Percentiles rank a stretch among this genome's conserved stretches.
Conservation (phyloP, 2,888 invertebrate species). For the Harpalus rufipes region DNA sequence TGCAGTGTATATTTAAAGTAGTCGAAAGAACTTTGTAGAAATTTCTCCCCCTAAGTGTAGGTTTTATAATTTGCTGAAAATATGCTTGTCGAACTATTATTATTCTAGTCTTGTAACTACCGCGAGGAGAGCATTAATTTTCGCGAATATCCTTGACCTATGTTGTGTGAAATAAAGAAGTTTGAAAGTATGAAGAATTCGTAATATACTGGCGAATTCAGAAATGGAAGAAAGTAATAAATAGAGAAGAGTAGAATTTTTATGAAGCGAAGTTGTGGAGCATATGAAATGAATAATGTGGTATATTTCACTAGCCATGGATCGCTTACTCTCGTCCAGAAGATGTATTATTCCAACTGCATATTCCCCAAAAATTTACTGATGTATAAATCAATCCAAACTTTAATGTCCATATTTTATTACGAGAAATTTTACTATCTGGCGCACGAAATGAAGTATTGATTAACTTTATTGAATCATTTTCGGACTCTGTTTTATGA, state of each 20-base stretch:
- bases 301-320: slow-evolving; percentile 47
- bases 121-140: too few relatives aligned
- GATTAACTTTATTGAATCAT: slow-evolving; percentile 41
- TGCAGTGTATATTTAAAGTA: too few relatives aligned
- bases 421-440: slow-evolving; percentile 58
- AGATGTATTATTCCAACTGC: slow-evolving; percentile 60
- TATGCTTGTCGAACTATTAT: too few relatives aligned
- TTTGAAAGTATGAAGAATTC: background rate
- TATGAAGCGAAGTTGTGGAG: slow-evolving; percentile 60
- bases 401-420: slow-evolving; percentile 60
- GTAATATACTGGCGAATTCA: background rate
- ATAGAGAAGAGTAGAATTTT: slow-evolving; percentile 39
- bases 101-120: too few relatives aligned
- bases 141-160: background rate
- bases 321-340: slow-evolving; percentile 22
- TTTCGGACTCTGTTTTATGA: slow-evolving; percentile 35
- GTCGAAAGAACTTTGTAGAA: too few relatives aligned
- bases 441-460: slow-evolving; percentile 48
- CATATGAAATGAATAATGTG: slow-evolving; percentile 57
- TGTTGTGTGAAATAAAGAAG: background rate
- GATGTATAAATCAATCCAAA: slow-evolving; percentile 60
- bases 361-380: slow-evolving; percentile 63
- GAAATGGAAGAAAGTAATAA: background rate
- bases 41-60: too few relatives aligned
- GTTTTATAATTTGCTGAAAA: too few relatives aligned